Evolutionary conservation across 2,797 vertebrate genomes (phyloP), one percentile per base, ranked within the genome.

Genomic region (Ambastaia sidthimunki): DNA sequence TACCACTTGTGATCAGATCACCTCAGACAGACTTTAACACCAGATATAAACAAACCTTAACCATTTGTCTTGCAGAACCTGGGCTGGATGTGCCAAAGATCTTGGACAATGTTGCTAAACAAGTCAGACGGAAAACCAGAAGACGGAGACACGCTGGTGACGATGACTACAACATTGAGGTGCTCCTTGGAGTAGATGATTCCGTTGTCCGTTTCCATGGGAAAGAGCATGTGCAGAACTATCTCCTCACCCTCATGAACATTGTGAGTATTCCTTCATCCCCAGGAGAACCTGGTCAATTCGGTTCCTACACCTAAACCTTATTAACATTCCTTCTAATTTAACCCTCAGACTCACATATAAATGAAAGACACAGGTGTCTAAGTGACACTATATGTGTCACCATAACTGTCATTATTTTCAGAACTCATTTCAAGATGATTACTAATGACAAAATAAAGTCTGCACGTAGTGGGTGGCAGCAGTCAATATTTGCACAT

Each of bases 231-330:
- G 98, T 99, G 31, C 97, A 99, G 80, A 99, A 99, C 91, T 99
- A 99, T 91, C 96, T 99, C 54, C 95, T 99, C 50, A 99, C 98
- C 18, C 95, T 99, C 74, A 99, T 99, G 98, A 99, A 99, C 86
- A 99, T 99, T 3, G 98, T 99, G 89, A 98, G 98, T 96, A 86
- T 31, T n/a, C 6, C 13, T 28, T 52, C 11, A 23, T 34, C 25
- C 9, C 47, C 34, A 10, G 31, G 13, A 78, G 41, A 75, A 41
- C 11, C 19, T 13, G 55, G n/a, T 69, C 23, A 70, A 16, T 77
- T 77, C 0, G 60, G 41, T 60, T 48, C 37, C n/a, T 34, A 13
- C 25, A 18, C 7, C 63, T 21, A 66, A 37, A 80, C 34, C 18
- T 6, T 15, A 60, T 34, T 76, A 50, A 23, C 37, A 34, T 57